Evolutionary conservation across 2,888 invertebrate genomes (phyloP).

Genomic region (Elmis aenea): DNA sequence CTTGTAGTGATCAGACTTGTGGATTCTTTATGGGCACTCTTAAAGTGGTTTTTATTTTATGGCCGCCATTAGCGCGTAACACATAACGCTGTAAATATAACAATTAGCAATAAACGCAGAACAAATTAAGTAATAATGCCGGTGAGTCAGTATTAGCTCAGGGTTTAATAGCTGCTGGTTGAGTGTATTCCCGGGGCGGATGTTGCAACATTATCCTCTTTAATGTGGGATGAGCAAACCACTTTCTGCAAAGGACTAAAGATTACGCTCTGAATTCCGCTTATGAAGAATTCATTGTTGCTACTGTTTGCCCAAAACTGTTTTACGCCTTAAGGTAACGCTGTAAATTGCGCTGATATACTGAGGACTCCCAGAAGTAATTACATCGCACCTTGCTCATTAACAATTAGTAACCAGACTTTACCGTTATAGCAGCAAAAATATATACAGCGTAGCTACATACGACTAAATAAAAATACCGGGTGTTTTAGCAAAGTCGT

Average conservation of each 20-base stretch:
- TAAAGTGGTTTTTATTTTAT: constrained; percentile 9
- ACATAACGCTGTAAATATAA: constrained; percentile 15
- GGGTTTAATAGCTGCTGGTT: constrained; percentile 27
- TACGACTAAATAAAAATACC: no score
- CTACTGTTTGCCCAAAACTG: constrained; percentile 9
- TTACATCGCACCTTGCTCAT: no score
- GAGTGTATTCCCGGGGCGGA: constrained; percentile 27
- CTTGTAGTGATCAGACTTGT: constrained; percentile 6
- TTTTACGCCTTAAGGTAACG: constrained; percentile 3
- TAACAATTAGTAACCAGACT: no score
- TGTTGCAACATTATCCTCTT: constrained; percentile 29
- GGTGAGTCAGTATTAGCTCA: constrained; percentile 8
- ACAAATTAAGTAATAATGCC: constrained; percentile 32
- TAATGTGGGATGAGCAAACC: constrained; percentile 24
- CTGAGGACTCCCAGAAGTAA: no score
- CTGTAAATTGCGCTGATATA: no score
- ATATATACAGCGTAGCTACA: no score
- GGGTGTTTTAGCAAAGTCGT: no score
- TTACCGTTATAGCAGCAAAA: no score
- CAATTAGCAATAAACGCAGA: constrained; percentile 33
- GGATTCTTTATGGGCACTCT: constrained; percentile 4
- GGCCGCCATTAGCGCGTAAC: constrained; percentile 5
- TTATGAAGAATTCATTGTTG: constrained; percentile 18
- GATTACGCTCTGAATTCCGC: constrained; percentile 13
- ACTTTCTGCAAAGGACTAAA: constrained; percentile 4